Base-by-base conservation (phyloP, 2,113 vertebrate species). In the Gavia stellata region DNA sequence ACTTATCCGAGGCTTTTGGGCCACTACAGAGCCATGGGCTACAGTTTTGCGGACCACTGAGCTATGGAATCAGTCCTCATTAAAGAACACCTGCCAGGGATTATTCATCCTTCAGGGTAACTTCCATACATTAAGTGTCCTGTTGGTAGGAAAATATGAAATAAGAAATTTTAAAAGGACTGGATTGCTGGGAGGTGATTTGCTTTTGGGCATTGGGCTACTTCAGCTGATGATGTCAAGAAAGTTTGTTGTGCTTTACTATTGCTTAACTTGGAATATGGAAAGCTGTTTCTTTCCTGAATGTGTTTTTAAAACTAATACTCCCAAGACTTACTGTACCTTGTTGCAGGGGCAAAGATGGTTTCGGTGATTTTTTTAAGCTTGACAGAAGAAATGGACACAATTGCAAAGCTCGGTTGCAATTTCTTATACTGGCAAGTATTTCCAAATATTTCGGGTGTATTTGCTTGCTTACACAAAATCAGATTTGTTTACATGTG, bases 21-120 rank as follows among this genome's bases (percentile, higher is more conserved):
- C 90, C 70, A 47, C 58, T 79, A 10, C 6, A 36, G 56, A 96
- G 70, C 78, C 58, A 90, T 42, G 65, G 85, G 87, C 70, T 92
- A 40, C 28, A 49, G 87, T 65, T 55, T 55, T 72, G 87, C 91
- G 78, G 87, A 85, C 81, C 81, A 81, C 49, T 87, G 90, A 92
- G 34, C 73, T 93, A 29, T 61, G 62, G 78, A 89, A 92, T 49
- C 42, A 68, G 49, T 72, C 62, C 86, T 95, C 71, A 66, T 95
- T 95, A 94, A 82, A 88, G 50, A 96, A 50, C 49, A 95, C 59
- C 79, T 95, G 55, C 75, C 61, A 92, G 86, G 47, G 61, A 56
- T 77, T 92, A 59, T 59, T 84, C 81, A 67, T 91, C 33, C 81
- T 91, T 73, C 71, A 63, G 84, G 59, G 38, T 62, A 87, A 70